A percentile compares a stretch with the other conserved stretches of the same genome.
phyloP scores from a whole-genome alignment of 2,113 vertebrate genomes.

The Dicrurus megarhynchus region DNA sequence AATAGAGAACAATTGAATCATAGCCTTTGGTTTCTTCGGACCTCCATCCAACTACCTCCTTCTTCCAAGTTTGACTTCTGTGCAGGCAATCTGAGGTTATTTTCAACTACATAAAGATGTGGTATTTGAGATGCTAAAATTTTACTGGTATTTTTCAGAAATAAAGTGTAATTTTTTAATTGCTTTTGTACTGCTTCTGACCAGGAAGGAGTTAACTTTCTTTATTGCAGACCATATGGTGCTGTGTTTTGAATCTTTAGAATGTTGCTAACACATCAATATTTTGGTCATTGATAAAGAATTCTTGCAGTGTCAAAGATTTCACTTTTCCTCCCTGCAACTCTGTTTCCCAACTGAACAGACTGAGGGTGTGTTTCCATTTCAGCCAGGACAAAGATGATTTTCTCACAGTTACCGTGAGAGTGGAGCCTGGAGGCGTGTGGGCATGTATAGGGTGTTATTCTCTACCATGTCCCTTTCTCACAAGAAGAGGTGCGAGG shows the following conservation, averaged over 20 bases:
- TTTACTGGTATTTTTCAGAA: background rate
- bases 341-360: background rate
- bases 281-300: background rate
- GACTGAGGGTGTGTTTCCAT: rapidly evolving
- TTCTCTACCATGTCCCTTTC: background rate
- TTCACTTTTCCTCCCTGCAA: background rate
- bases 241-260: background rate
- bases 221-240: background rate
- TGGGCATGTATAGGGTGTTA: background rate
- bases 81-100: background rate
- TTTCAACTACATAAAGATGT: background rate
- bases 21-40: background rate
- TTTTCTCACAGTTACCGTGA: background rate
- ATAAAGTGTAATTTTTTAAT: background rate
- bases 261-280: background rate
- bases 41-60: rapidly evolving
- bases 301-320: background rate
- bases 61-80: background rate
- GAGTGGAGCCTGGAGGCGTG: rapidly evolving
- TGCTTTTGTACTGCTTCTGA: background rate
- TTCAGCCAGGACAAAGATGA: background rate
- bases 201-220: background rate
- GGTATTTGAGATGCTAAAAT: background rate
- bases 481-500: background rate
- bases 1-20: background rate